phyloP scores from a whole-genome alignment of 1,140 invertebrate species.

The Cydia strobilella region DNA sequence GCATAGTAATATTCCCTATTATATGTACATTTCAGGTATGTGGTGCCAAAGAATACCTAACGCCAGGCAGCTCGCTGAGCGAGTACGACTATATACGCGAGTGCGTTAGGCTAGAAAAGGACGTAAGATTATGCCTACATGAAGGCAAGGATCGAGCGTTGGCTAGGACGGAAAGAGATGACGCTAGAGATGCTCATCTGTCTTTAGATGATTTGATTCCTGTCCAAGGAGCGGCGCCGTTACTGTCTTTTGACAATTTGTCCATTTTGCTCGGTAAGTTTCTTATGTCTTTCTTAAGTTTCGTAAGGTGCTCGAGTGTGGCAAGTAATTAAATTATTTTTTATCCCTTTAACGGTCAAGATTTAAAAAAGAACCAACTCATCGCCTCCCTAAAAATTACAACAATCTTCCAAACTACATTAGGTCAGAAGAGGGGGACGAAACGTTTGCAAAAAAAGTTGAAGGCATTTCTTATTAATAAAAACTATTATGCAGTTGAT shows the following conservation, averaged over 20 bases:
- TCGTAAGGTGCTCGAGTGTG: too few relatives aligned
- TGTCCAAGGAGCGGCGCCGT: conserved; percentile 85
- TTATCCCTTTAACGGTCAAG: too few relatives aligned
- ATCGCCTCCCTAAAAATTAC: too few relatives aligned
- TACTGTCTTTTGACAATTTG: conserved; percentile 88
- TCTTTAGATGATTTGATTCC: conserved; percentile 88
- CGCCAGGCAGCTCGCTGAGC: conserved; percentile 84
- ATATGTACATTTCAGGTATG: conserved; percentile 86
- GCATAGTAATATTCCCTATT: too few relatives aligned
- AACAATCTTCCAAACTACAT: too few relatives aligned
- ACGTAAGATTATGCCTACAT: conserved; percentile 89
- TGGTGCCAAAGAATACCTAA: conserved; percentile 91
- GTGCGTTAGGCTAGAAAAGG: conserved; percentile 95
- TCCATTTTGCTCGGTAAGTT: conserved; percentile 88
- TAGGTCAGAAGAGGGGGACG: too few relatives aligned
- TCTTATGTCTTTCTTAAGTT: too few relatives aligned
- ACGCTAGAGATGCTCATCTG: conserved; percentile 85
- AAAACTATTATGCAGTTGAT: too few relatives aligned
- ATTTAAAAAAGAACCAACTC: too few relatives aligned
- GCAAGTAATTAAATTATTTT: too few relatives aligned
- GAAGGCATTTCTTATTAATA: too few relatives aligned
- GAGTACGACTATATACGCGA: conserved; percentile 97
- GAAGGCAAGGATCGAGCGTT: conserved; percentile 83
- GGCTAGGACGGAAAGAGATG: conserved; percentile 84
- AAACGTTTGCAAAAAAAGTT: too few relatives aligned